Evolutionary conservation across 2,888 invertebrate species (phyloP), one percentile per base, ranked within the genome.

Genomic region (Phyto melanocephala): DNA sequence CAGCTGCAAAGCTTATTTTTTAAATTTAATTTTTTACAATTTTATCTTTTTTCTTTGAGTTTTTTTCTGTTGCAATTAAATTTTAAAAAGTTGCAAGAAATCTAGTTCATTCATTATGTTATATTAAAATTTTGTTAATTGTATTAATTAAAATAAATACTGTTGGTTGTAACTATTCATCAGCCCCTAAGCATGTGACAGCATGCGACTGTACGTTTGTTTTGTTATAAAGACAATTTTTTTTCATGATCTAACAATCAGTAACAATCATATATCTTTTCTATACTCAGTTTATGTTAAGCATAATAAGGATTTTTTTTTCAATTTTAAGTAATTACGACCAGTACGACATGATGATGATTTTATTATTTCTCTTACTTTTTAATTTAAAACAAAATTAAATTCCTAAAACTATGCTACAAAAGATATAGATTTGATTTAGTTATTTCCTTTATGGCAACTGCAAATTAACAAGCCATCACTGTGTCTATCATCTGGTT

Each of bases 281-380:
- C 47, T 28, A n/a, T 63, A 7, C 2, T 50, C 24, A 22, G 24
- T 54, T 24, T 52, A 40, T 24, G 47, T 65, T 56, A 45, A 56
- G 50, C 58, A 52, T 80, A 68, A 71, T 70, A 75, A 70, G 70
- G 20, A 70, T 56, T 42, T 54, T 74, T n/a, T n/a, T n/a, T n/a
- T 72, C 56, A 63, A 63, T 58, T 70, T 80, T 22, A 58, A 80
- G 75, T 75, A 75, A 80, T 75, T 80, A 58, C 70, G 47, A 37
- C 35, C 37, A 35, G 54, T 40, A 45, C 15, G 22, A 71, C 40
- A 54, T 28, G 15, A 13, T 40, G 13, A 11, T 15, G 15, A 42
- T 5, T 37, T 58, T 13, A 20, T n/a, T 42, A 40, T 4, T 22
- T 37, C 8, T 22, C 60, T 33, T 13, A 7, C 10, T 11, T 70